Percentiles rank a stretch among this genome's conserved stretches.
These are phyloP conservation scores for Todiramphus saurophagus DNA, from an alignment of 2,113 vertebrate species.

Conservation along the genomic window DNA sequence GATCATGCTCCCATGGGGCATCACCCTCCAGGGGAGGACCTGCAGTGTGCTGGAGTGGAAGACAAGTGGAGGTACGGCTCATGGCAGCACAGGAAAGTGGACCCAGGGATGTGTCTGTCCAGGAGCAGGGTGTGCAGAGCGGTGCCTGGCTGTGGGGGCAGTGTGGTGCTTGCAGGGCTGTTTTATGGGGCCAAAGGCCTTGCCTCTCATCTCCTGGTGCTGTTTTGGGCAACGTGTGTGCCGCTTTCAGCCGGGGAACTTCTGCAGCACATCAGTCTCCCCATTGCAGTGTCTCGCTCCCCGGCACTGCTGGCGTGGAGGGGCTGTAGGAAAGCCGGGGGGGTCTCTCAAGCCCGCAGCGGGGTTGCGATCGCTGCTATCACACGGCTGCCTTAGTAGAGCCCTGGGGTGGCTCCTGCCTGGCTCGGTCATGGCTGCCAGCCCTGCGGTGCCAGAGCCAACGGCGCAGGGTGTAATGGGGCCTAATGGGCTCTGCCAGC, in stretches of 20 bases:
- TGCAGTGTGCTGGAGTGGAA: rapidly evolving
- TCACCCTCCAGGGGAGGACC: background rate
- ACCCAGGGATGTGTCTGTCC: background rate
- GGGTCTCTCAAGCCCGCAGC: background rate
- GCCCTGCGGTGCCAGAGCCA: background rate
- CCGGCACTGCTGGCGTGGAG: rapidly evolving
- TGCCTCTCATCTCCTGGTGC: background rate
- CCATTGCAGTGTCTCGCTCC: rapidly evolving
- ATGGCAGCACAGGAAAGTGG: rapidly evolving
- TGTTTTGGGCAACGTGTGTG: rapidly evolving
- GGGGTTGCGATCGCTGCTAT: background rate
- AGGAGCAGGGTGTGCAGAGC: background rate
- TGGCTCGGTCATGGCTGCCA: rapidly evolving
- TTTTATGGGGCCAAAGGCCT: rapidly evolving
- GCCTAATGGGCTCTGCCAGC: background rate
- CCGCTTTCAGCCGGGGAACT: background rate
- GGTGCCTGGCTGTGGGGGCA: background rate
- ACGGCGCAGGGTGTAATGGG: rapidly evolving
- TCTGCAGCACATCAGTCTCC: rapidly evolving
- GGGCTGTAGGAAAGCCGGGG: background rate
- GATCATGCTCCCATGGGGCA: rapidly evolving
- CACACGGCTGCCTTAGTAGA: rapidly evolving
- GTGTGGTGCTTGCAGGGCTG: rapidly evolving
- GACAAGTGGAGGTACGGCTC: rapidly evolving
- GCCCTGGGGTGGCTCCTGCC: background rate